Percentiles rank a stretch among this genome's conserved stretches.
Evolutionary conservation across 30 jellyfish, hydroid and myxozoan species (phyloP).

Genomic region (Pelagia noctiluca): DNA sequence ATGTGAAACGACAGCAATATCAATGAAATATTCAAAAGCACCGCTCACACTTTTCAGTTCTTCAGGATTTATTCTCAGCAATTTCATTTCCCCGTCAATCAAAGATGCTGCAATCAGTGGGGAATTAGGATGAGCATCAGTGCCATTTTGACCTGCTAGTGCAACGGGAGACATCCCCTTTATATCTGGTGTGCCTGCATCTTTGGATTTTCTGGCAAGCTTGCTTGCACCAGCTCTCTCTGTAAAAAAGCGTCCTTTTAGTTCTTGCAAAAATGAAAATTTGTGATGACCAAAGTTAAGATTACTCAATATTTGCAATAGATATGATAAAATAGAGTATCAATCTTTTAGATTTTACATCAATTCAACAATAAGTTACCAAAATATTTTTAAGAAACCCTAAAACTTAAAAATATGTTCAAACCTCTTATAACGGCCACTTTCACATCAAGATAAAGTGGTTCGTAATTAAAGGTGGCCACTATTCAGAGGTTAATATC

Average conservation of each 20-base stretch:
- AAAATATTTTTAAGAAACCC: not conserved
- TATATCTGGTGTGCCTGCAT: conserved; percentile 72
- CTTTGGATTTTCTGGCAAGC: conserved; percentile 53
- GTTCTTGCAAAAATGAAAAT: not conserved
- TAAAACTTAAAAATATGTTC: no score
- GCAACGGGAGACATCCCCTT: conserved; percentile 60
- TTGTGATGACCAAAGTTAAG: not conserved
- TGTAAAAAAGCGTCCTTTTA: not conserved
- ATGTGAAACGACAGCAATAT: no score
- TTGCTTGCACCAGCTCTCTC: conserved; percentile 33
- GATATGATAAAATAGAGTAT: not conserved
- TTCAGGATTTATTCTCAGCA: conserved; percentile 54
- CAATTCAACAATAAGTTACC: not conserved
- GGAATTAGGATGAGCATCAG: conserved; percentile 4
- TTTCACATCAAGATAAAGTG: no score
- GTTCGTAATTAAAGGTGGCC: no score
- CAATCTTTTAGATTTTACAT: not conserved
- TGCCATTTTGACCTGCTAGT: conserved; percentile 21
- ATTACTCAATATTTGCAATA: not conserved
- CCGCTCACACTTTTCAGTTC: conserved; percentile 61
- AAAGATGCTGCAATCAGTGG: not conserved
- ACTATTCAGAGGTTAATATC: no score
- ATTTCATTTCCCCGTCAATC: conserved; percentile 34
- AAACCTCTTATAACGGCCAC: no score
- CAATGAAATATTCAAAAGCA: not conserved